Evolutionary conservation across 2,113 vertebrate species (phyloP).

Genomic region (Delphinus delphis): DNA sequence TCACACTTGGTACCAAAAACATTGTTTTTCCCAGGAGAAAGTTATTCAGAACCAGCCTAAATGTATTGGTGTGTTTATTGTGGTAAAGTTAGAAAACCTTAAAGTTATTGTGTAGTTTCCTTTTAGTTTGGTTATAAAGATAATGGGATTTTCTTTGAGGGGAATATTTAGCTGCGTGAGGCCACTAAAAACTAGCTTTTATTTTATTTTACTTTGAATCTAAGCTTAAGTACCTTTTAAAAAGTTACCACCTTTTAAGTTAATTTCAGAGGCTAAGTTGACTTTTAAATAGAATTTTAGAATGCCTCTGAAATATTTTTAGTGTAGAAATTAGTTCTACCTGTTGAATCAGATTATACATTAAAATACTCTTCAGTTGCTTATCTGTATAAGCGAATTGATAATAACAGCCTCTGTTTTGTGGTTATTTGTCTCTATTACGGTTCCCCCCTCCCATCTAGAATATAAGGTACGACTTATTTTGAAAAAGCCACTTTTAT

Average conservation of each 20-base stretch:
- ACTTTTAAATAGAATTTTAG: slow-evolving; percentile 20
- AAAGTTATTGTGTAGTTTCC: neutral
- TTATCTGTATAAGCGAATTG: neutral
- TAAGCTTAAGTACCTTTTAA: neutral
- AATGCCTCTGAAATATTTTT: neutral
- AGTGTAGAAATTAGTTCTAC: neutral
- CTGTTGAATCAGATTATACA: neutral
- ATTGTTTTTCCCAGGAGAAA: slow-evolving; percentile 7
- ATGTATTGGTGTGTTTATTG: slow-evolving; percentile 8
- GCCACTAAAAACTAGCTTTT: neutral
- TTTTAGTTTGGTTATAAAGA: neutral
- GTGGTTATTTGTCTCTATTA: neutral
- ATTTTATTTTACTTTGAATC: neutral
- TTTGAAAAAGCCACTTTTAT: neutral
- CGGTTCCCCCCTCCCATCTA: neutral
- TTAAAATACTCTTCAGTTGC: neutral
- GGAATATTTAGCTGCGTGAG: neutral
- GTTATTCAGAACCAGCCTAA: slow-evolving; percentile 8
- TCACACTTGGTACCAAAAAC: slow-evolving; percentile 4
- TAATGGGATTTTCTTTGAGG: neutral
- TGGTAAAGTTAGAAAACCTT: slow-evolving; percentile 21
- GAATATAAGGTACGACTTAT: neutral
- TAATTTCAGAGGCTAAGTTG: neutral
- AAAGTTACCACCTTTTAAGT: neutral
- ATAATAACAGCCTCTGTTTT: neutral